Conservation (phyloP, 2,113 vertebrate species). For the Amblyornis subalaris region DNA sequence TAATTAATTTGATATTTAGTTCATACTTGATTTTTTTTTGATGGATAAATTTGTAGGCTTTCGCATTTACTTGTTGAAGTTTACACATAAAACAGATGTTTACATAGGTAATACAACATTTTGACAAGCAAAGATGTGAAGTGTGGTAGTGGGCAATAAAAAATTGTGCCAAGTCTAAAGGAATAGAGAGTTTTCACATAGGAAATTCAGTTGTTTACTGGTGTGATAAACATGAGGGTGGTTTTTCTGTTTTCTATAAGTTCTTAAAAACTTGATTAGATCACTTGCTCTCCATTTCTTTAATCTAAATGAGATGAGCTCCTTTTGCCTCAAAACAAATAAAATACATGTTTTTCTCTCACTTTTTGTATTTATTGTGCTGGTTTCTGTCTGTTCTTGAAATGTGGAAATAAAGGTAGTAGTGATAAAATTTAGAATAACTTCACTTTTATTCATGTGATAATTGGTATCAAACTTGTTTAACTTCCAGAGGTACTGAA, state of each 20-base stretch:
- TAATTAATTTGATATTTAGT: constrained; percentile 26
- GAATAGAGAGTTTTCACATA: constrained; percentile 10
- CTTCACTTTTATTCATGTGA: not conserved
- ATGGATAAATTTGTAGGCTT: constrained; percentile 20
- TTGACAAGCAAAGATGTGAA: constrained; percentile 32
- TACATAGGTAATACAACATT: constrained; percentile 49
- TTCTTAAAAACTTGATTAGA: constrained; percentile 42
- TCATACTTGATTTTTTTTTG: constrained; percentile 20
- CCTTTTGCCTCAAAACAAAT: constrained; percentile 50
- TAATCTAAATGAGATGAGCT: constrained; percentile 29
- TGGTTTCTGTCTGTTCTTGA: not conserved
- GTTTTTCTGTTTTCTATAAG: constrained; percentile 11
- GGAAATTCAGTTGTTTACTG: constrained; percentile 13
- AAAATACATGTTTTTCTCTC: constrained; percentile 56
- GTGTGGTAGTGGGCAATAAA: not conserved
- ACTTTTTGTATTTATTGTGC: not conserved
- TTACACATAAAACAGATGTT: constrained; percentile 69
- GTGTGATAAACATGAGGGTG: not conserved
- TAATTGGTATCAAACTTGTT: not conserved
- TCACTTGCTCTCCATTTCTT: constrained; percentile 14
- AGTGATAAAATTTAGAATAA: not conserved
- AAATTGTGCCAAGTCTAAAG: constrained; percentile 32
- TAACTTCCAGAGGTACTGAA: not conserved
- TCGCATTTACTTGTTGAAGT: constrained; percentile 61
- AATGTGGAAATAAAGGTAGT: not conserved